Base-by-base conservation (phyloP, 1,140 invertebrate genomes). In the Bombyx mandarina region DNA sequence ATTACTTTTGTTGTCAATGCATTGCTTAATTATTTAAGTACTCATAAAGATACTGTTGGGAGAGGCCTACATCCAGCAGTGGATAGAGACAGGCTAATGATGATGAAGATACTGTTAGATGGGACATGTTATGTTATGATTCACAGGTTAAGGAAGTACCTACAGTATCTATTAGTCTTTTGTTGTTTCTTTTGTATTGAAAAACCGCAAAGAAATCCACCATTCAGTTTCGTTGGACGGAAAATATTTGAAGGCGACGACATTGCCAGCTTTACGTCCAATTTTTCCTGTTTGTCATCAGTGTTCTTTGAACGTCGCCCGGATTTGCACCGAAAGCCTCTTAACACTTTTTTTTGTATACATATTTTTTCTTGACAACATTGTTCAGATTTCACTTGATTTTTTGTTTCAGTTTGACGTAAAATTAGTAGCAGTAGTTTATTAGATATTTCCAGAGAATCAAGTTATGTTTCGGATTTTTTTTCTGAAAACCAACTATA, bases 261-360 rank as follows among this genome's bases (percentile, higher is more conserved):
- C 26, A 35, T 35, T 35, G 26, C 26, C 26, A 42, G 51, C 51
- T 49, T 49, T 18, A 12, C 48, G 48, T 49, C 48, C 65, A 67
- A 71, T 74, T 69, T 68, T 54, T 58, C 60, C 49, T 65, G 62
- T 63, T 71, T 71, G 71, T 67, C 60, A 42, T 69, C 62, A 56
- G 54, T 71, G 73, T 72, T 69, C 65, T 66, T 71, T 69, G 61
- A 61, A 71, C 63, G 65, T 75, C 61, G 64, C 69, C 66, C 67
- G 69, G 69, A 73, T 75, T 72, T 70, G 61, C 56, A 62, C 59
- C 62, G 52, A 69, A 77, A 73, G 70, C 68, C 71, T 71, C 65
- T 77, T 77, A 77, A 67, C 26, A 63, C 67, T 57, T 67, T 75
- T 75, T 18, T 73, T 35, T 35, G 26, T 35, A 35, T 35, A 35